Evolutionary conservation across 1,140 invertebrate species (phyloP).

Genomic region (Aethina tumida): DNA sequence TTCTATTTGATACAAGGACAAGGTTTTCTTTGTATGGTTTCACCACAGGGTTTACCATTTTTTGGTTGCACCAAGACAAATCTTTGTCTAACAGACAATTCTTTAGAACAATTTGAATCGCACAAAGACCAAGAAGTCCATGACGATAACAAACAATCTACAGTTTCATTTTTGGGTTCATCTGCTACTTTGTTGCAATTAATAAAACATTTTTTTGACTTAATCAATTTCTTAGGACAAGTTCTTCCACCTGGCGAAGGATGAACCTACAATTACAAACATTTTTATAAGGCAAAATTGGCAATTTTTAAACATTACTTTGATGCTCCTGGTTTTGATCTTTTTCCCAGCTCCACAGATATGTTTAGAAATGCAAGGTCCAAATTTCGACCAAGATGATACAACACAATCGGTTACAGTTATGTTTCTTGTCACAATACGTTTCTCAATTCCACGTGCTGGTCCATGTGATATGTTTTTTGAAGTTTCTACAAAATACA

Average conservation of each 20-base stretch:
- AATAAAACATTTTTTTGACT: slow-evolving; percentile 41
- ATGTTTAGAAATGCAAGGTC: slow-evolving; percentile 3
- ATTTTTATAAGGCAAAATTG: slow-evolving; percentile 4
- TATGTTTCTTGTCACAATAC: too few species aligned
- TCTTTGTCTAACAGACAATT: slow-evolving; percentile 40
- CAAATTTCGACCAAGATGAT: slow-evolving; percentile 7
- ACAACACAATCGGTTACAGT: neutral
- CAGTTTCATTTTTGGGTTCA: slow-evolving; percentile 17
- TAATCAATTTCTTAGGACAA: slow-evolving; percentile 52
- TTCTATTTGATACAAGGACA: slow-evolving; percentile 10
- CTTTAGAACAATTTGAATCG: slow-evolving; percentile 43
- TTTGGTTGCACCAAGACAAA: slow-evolving; percentile 30
- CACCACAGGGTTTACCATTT: slow-evolving; percentile 26
- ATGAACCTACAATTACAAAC: slow-evolving; percentile 41
- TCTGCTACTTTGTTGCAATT: slow-evolving; percentile 28
- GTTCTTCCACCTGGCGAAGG: slow-evolving; percentile 55
- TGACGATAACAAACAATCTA: slow-evolving; percentile 46
- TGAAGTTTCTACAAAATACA: too few species aligned
- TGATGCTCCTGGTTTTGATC: neutral
- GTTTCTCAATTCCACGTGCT: too few species aligned
- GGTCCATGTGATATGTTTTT: too few species aligned
- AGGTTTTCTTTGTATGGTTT: slow-evolving; percentile 27
- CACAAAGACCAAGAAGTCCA: slow-evolving; percentile 55
- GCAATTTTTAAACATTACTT: neutral
- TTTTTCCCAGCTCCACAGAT: slow-evolving; percentile 2